These are phyloP conservation scores for Poecilia latipinna DNA, from an alignment of 2,113 vertebrate genomes.

Conservation along the genomic window DNA sequence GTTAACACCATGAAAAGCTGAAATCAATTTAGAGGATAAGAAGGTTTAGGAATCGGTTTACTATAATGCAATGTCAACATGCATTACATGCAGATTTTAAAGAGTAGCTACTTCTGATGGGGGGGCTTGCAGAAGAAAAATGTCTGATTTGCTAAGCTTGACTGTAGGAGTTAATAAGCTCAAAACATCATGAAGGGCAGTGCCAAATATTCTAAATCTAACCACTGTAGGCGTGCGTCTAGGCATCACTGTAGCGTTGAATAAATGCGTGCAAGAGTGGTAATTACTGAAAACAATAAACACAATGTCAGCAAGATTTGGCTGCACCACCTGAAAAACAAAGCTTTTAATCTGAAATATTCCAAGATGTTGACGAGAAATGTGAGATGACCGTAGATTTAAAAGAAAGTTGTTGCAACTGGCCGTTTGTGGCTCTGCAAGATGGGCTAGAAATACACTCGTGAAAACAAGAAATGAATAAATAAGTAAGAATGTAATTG, in stretches of 20 bases:
- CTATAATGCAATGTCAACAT: conserved; percentile 13
- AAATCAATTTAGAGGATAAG: background rate
- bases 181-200: conserved; percentile 26
- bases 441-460: background rate
- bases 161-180: conserved; percentile 38
- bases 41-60: background rate
- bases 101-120: background rate
- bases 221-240: conserved; percentile 16
- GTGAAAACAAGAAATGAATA: conserved; percentile 8
- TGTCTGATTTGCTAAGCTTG: conserved; percentile 25
- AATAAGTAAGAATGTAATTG: conserved; percentile 9
- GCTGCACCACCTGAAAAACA: background rate
- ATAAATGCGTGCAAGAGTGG: conserved; percentile 18
- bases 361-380: conserved; percentile 2
- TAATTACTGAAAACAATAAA: conserved; percentile 39
- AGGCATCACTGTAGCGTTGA: background rate
- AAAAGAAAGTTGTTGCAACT: conserved; percentile 6
- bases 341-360: conserved; percentile 2
- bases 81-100: background rate
- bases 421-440: background rate
- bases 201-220: conserved; percentile 32
- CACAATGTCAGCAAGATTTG: background rate
- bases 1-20: background rate
- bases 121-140: background rate
- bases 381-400: conserved; percentile 25